phyloP scores from a whole-genome alignment of 2,888 invertebrate species.

The Crepidodera aurea region DNA sequence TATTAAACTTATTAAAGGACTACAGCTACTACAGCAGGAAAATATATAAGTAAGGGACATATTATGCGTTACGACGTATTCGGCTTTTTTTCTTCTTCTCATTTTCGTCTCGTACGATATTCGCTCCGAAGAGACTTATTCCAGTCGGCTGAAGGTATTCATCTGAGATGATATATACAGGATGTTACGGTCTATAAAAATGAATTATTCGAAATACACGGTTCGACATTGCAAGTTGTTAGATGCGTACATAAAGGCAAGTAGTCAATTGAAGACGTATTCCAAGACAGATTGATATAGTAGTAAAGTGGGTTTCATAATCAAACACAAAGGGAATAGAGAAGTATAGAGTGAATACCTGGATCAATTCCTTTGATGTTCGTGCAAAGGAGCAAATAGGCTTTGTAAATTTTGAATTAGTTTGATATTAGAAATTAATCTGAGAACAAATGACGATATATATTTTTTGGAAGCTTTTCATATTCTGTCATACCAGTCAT shows the following conservation, averaged over 20 bases:
- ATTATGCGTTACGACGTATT: constrained; percentile 26
- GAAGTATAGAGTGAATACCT: too few species aligned
- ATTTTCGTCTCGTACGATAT: constrained; percentile 3
- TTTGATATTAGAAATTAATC: too few species aligned
- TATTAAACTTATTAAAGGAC: too few species aligned
- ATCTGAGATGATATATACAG: constrained; percentile 8
- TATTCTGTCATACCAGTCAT: too few species aligned
- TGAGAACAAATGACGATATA: too few species aligned
- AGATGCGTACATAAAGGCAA: background rate
- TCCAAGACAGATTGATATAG: background rate
- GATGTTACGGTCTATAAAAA: constrained; percentile 8
- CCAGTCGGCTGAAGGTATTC: constrained; percentile 6
- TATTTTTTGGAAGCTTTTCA: too few species aligned
- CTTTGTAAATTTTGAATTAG: too few species aligned
- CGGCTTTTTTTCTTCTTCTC: constrained; percentile 4
- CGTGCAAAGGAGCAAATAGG: too few species aligned
- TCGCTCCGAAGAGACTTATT: constrained; percentile 14
- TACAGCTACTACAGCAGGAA: constrained; percentile 12
- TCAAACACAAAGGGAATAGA: too few species aligned
- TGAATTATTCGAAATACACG: constrained; percentile 7
- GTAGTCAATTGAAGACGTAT: background rate
- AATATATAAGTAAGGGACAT: constrained; percentile 42
- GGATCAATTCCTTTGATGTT: too few species aligned
- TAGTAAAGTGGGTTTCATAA: too few species aligned
- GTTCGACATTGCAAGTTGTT: background rate